Evolutionary conservation across 2,113 vertebrate genomes (phyloP).

Genomic region (Lagopus leucura): DNA sequence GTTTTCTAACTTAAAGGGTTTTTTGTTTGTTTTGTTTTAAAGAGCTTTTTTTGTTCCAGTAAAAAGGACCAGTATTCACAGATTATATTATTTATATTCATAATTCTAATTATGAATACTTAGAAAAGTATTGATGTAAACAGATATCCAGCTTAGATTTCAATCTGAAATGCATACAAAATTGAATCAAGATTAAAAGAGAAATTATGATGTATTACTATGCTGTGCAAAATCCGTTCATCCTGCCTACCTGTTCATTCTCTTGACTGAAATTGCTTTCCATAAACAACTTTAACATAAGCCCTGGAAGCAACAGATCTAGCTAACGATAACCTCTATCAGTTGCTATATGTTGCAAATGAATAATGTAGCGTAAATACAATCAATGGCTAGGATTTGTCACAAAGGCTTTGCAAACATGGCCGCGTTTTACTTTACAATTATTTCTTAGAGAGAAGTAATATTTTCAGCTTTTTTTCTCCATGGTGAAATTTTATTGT

Average conservation of each 20-base stretch:
- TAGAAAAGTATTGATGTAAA: background rate
- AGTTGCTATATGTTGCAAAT: background rate
- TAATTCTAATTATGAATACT: background rate
- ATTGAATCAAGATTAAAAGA: background rate
- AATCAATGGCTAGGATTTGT: background rate
- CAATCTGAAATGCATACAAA: background rate
- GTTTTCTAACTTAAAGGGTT: background rate
- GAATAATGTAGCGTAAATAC: background rate
- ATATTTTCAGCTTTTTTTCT: background rate
- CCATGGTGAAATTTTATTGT: rapidly evolving
- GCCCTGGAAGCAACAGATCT: background rate
- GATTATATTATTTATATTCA: background rate
- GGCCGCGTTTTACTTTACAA: rapidly evolving
- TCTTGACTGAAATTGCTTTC: background rate
- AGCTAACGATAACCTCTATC: background rate
- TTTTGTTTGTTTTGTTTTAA: background rate
- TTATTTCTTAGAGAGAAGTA: background rate
- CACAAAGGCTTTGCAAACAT: background rate
- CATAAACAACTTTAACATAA: background rate
- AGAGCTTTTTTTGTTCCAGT: background rate
- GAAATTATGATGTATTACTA: background rate
- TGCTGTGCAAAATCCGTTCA: background rate
- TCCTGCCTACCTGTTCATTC: background rate
- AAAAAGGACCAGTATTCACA: background rate
- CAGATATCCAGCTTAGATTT: background rate